Evolutionary conservation across 1,140 invertebrate genomes (phyloP).

Genomic region (Drosophila cardini): DNA sequence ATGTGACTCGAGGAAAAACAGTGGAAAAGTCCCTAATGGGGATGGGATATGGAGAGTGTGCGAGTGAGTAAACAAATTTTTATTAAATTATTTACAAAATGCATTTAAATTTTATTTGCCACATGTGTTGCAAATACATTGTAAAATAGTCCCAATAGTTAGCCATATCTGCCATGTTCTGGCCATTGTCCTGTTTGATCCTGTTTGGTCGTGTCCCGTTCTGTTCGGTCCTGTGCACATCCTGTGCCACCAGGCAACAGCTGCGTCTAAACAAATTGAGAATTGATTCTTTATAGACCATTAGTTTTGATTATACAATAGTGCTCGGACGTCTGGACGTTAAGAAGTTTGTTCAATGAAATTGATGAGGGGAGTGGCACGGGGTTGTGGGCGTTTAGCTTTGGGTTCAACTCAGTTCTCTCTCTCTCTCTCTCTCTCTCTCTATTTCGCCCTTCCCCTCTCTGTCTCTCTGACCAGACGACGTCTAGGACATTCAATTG

Average conservation of each 20-base stretch:
- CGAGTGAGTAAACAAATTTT: slow-evolving; percentile 24
- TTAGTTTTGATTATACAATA: slow-evolving; percentile 84
- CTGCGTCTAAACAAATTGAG: slow-evolving; percentile 83
- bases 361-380: neutral
- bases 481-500: slow-evolving; percentile 75
- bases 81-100: slow-evolving; percentile 65
- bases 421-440: too few species aligned
- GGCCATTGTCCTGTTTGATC: slow-evolving; percentile 46
- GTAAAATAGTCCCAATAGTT: slow-evolving; percentile 37
- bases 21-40: slow-evolving; percentile 58
- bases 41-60: slow-evolving; percentile 19
- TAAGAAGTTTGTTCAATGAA: slow-evolving; percentile 16
- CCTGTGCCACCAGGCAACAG: slow-evolving; percentile 46
- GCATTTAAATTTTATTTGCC: slow-evolving; percentile 79
- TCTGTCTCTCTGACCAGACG: slow-evolving; percentile 31
- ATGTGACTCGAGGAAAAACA: slow-evolving; percentile 29
- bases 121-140: slow-evolving; percentile 58
- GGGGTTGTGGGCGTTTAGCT: slow-evolving; percentile 13
- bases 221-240: too few species aligned
- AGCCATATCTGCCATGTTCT: slow-evolving; percentile 16
- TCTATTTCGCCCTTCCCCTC: too few species aligned
- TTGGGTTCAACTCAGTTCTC: slow-evolving; percentile 5
- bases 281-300: slow-evolving; percentile 85
- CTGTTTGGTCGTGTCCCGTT: too few species aligned
- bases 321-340: slow-evolving; percentile 39